Base-by-base conservation (phyloP, 1,140 invertebrate species). In the Camponotus pennsylvanicus region DNA sequence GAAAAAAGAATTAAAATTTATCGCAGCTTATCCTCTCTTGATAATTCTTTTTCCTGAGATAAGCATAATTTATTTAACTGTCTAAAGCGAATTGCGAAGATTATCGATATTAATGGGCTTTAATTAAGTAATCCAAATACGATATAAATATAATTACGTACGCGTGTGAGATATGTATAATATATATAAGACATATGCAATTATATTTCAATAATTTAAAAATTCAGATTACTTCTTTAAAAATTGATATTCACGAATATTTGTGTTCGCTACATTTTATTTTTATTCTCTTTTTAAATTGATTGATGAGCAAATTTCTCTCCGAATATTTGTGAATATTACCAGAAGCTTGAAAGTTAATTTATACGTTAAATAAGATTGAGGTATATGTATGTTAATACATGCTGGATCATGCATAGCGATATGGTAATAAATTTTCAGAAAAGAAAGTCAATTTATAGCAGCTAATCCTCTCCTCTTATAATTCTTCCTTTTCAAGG, bases 321-420 rank as follows among this genome's bases (percentile, higher is more conserved):
- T 73, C 52, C 21, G 64, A 89, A 88, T 88, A 59, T 67, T 70
- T 64, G 42, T 34, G 61, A 77, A 42, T 55, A 84, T 87, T 91
- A 90, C 90, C 90, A 92, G 85, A 86, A 92, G 69, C 90, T 87
- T 92, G 89, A 86, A 92, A 91, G 64, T 89, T 86, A 89, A 83
- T 89, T 42, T 21, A 57, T 52, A 45, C 18, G 40, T 45, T 82
- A 49, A 63, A 75, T 34, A 42, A 70, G 11, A 3, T 66, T 32
- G 32, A 77, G 21, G 6, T 57, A 34, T n/a, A 42, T 15, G 11
- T 13, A 18, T 13, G n/a, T 59, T 70, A 70, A 79, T 78, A 21
- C n/a, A 13, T 40, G 27, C 27, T 27, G 37, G 18, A 52, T 0
- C 21, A 55, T 34, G 37, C 27, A 52, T 27, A 7, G 49, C 21